phyloP scores from a whole-genome alignment of 2,797 vertebrate genomes.

The Oreonectes daqikongensis region DNA sequence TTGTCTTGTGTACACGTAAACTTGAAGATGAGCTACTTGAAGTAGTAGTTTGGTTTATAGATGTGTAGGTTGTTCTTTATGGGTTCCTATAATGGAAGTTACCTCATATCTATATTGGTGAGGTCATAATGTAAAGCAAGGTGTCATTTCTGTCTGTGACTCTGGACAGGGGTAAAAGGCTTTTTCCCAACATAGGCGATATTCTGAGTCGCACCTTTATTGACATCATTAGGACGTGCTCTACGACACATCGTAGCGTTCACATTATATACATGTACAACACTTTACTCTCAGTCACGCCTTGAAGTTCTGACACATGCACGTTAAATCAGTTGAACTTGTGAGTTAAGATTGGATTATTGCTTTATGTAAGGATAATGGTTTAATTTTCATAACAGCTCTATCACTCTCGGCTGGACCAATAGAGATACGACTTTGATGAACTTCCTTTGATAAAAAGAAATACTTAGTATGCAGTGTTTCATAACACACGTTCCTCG shows the following conservation, averaged over 20 bases:
- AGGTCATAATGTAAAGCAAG: not conserved
- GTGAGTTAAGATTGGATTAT: not conserved
- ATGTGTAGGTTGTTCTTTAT: not conserved
- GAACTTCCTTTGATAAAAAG: not conserved
- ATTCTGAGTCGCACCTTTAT: slow-evolving; percentile 53
- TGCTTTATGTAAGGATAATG: not conserved
- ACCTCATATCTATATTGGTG: slow-evolving; percentile 3
- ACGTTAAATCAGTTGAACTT: not conserved
- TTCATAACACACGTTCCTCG: not conserved
- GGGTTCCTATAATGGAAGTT: not conserved
- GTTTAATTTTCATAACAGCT: not conserved
- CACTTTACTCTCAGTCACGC: not conserved
- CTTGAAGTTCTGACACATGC: not conserved
- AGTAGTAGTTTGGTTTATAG: not conserved
- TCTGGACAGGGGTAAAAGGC: slow-evolving; percentile 26
- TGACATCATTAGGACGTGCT: slow-evolving; percentile 33
- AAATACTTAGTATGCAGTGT: not conserved
- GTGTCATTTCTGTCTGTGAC: not conserved
- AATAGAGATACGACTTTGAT: not conserved
- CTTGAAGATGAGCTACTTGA: slow-evolving; percentile 11
- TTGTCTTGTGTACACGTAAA: not conserved
- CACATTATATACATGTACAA: not conserved
- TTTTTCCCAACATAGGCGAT: slow-evolving; percentile 8
- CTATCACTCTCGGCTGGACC: not conserved
- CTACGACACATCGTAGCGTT: not conserved